Evolutionary conservation across 2,797 vertebrate genomes (phyloP).

Genomic region (Myripristis jacobus): DNA sequence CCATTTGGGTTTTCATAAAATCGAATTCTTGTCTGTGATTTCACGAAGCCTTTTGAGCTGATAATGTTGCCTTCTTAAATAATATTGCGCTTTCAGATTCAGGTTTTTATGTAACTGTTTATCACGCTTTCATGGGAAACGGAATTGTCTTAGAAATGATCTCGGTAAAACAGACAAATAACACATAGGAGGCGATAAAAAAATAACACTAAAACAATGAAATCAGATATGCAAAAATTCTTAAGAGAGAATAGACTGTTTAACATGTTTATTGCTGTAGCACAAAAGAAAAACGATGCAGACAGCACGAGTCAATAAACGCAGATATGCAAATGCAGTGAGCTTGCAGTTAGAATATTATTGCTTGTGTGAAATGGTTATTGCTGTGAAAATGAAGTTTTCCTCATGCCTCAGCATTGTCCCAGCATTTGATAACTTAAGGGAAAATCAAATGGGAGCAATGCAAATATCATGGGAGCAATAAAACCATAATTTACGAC

Average conservation of each 20-base stretch:
- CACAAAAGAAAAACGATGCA: conserved; percentile 43
- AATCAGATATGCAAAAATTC: conserved; percentile 20
- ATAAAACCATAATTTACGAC: conserved; percentile 49
- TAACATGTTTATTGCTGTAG: conserved; percentile 24
- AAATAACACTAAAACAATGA: conserved; percentile 11
- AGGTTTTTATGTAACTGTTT: not conserved
- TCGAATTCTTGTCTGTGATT: not conserved
- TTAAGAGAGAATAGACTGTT: conserved; percentile 27
- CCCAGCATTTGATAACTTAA: conserved; percentile 36
- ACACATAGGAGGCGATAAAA: conserved; percentile 25
- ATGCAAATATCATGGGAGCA: conserved; percentile 36
- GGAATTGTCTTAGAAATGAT: conserved; percentile 1
- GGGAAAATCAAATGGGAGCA: conserved; percentile 37
- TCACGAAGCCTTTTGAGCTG: too few species aligned
- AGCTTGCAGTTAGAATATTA: conserved; percentile 51
- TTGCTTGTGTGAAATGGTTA: conserved; percentile 53
- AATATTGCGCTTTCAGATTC: not conserved
- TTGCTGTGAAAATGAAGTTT: conserved; percentile 58
- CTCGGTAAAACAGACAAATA: conserved; percentile 1
- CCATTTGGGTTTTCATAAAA: not conserved
- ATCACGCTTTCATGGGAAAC: conserved; percentile 19
- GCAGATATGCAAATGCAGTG: conserved; percentile 56
- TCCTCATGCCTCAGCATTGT: conserved; percentile 52
- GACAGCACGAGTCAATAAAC: conserved; percentile 53
- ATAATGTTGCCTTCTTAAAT: conserved; percentile 2